Base-by-base conservation (phyloP, 2,113 vertebrate genomes). In the Nesogale talazaci region DNA sequence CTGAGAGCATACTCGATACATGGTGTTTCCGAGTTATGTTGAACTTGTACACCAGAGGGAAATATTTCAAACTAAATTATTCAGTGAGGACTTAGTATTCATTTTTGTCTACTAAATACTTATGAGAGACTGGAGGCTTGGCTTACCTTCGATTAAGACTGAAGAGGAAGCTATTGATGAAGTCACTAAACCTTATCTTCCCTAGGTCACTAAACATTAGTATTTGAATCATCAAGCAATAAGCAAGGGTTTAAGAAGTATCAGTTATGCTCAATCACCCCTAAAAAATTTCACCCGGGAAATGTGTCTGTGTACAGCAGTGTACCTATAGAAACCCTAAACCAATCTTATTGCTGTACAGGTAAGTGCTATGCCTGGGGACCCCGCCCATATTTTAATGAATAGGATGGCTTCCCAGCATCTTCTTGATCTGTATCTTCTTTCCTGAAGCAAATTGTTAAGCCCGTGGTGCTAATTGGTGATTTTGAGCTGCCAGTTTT, bases 21-120 rank as follows among this genome's bases (percentile, higher is more conserved):
- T 92, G 78, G 94, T 96, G 89, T 96, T 97, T 97, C 94, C 94
- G 78, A 94, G 72, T 95, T 93, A 94, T 95, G 93, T 93, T 95
- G 91, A 94, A 86, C 81, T 93, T 96, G 92, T 91, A 95, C 94
- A 96, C 95, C 92, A 95, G 97, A 95, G 96, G 82, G 96, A 95
- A 97, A 97, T 89, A 96, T 94, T 96, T 97, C 86, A 74, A 96
- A 42, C 63, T 97, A 97, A 98, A 97, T 98, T 97, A 98, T 98
- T 97, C 97, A 97, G 93, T 96, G 95, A 96, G 94, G 94, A 97
- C 97, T 97, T 97, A 96, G 89, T 83, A 96, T 94, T 95, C 95
- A 90, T 93, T 93, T 95, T 96, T 89, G 96, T 92, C 93, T 96
- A 29, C 19, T 91, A 96, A 97, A 97, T 96, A 94, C 91, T 95